Conservation (phyloP, 1,140 invertebrate genomes). For the Leptinotarsa undecemlineata region DNA sequence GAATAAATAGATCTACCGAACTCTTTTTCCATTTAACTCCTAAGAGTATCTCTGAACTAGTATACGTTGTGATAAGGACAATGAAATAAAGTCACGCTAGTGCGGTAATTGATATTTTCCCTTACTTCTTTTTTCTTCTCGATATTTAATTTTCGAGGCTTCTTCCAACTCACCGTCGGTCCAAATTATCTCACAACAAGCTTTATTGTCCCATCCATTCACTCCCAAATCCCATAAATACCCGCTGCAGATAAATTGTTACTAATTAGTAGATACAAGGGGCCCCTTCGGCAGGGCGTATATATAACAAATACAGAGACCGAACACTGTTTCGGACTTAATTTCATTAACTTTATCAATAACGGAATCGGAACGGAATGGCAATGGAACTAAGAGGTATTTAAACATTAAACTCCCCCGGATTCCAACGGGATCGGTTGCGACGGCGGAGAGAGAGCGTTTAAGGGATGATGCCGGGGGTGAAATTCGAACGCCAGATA, state of each 20-base stretch:
- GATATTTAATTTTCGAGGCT: no score
- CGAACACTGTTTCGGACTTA: slow-evolving; percentile 31
- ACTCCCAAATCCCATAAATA: slow-evolving; percentile 21
- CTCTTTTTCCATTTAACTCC: no score
- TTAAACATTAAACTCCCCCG: slow-evolving; percentile 30
- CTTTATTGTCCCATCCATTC: slow-evolving; percentile 25
- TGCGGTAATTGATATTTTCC: no score
- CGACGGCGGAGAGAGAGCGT: background rate
- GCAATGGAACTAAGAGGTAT: slow-evolving; percentile 36
- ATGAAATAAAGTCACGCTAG: no score
- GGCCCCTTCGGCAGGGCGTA: background rate
- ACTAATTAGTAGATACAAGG: slow-evolving; percentile 38
- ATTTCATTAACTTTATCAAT: slow-evolving; percentile 45
- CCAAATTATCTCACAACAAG: slow-evolving; percentile 5
- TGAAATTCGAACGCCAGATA: background rate
- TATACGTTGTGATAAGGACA: no score
- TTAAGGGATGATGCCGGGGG: slow-evolving; percentile 12
- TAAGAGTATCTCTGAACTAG: no score
- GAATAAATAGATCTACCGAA: no score
- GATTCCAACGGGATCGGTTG: slow-evolving; percentile 23
- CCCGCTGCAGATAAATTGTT: slow-evolving; percentile 33
- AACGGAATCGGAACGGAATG: slow-evolving; percentile 33
- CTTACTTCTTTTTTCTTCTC: no score
- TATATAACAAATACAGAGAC: slow-evolving; percentile 24
- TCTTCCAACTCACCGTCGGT: background rate